phyloP scores from a whole-genome alignment of 2,113 vertebrate species.

The Amia ocellicauda region DNA sequence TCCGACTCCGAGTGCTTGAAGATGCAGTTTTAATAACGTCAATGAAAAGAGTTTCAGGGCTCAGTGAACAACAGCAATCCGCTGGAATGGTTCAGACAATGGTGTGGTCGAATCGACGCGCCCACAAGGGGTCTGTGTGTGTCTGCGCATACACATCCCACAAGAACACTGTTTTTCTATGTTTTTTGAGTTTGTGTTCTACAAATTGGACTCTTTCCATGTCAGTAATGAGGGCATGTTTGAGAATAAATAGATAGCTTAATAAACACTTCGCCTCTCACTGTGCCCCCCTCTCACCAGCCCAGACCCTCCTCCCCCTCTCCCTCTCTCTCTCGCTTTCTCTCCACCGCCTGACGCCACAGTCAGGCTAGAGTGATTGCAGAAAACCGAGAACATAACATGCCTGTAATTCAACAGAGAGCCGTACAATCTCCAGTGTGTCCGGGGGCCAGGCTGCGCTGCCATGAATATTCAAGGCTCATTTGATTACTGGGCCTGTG shows the following conservation, averaged over 20 bases:
- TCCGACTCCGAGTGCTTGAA: no score
- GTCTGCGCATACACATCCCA: no score
- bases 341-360: background rate
- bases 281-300: background rate
- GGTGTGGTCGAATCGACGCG: no score
- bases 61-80: no score
- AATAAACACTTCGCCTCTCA: background rate
- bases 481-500: slow-evolving; percentile 6
- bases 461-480: slow-evolving; percentile 11
- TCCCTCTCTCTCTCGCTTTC: background rate
- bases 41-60: no score
- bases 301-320: no score
- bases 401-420: slow-evolving; percentile 5
- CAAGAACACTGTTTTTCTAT: no score
- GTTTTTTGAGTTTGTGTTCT: no score
- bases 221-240: background rate
- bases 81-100: no score
- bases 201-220: no score
- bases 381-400: background rate
- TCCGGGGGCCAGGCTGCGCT: background rate
- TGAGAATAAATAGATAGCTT: slow-evolving; percentile 1
- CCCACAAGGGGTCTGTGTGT: no score
- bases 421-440: background rate
- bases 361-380: background rate
- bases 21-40: no score